These are phyloP conservation scores for Carcinoscorpius rotundicauda DNA, from an alignment of 1,140 invertebrate genomes.

Conservation along the genomic window DNA sequence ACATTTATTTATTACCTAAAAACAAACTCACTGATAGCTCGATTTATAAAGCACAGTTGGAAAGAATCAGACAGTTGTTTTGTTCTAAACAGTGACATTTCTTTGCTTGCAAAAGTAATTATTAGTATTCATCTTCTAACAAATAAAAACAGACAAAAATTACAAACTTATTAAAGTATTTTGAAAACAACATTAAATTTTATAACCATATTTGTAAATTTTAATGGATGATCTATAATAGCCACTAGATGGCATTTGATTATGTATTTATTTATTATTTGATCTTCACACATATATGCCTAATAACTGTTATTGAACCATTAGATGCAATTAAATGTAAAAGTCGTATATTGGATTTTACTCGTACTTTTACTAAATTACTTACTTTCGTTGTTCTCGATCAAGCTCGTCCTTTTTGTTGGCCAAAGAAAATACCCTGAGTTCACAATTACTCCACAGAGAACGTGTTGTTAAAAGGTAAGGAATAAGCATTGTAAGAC, in stretches of 20 bases:
- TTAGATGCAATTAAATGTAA: background rate
- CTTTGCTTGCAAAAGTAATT: background rate
- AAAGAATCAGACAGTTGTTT: background rate
- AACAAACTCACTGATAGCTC: background rate
- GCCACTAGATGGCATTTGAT: too few relatives aligned
- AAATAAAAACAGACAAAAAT: too few relatives aligned
- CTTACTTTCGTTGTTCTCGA: slow-evolving; percentile 40
- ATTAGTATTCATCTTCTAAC: background rate
- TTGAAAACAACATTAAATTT: too few relatives aligned
- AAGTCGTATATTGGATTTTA: background rate
- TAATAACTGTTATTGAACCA: background rate
- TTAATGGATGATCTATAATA: too few relatives aligned
- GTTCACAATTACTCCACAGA: slow-evolving; percentile 72
- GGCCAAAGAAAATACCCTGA: slow-evolving; percentile 79
- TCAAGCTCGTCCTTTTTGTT: slow-evolving; percentile 53
- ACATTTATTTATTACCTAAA: background rate
- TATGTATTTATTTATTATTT: too few relatives aligned
- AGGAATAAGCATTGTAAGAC: slow-evolving; percentile 76
- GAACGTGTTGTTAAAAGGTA: slow-evolving; percentile 80
- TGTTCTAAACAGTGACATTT: background rate
- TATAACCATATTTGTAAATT: too few relatives aligned
- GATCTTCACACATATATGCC: background rate
- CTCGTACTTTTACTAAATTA: background rate
- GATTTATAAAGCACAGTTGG: background rate
- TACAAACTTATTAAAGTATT: too few relatives aligned